Conservation (phyloP, 2,113 vertebrate genomes). For the Phoenicopterus ruber region DNA sequence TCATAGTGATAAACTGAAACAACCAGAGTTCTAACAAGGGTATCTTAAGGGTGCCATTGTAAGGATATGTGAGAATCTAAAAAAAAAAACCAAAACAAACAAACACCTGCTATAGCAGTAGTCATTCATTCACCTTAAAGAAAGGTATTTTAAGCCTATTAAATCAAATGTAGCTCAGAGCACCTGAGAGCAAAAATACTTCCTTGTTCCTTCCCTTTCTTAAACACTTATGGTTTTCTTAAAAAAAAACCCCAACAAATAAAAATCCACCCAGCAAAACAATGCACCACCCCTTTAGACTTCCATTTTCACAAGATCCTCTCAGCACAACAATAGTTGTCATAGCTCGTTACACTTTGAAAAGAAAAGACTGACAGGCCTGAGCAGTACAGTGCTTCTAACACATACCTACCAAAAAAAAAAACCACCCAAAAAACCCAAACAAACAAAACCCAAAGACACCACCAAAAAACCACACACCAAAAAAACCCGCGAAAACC, state of each 20-base stretch:
- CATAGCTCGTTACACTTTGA: not conserved
- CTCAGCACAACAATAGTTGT: rapidly evolving
- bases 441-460: not conserved
- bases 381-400: not conserved
- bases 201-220: not conserved
- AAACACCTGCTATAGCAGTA: not conserved
- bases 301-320: not conserved
- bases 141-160: not conserved
- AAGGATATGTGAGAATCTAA: not conserved
- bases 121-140: not conserved
- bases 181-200: not conserved
- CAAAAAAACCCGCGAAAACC: too few species aligned
- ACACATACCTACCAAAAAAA: not conserved
- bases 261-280: not conserved
- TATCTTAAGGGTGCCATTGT: not conserved
- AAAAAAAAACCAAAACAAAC: not conserved
- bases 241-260: not conserved
- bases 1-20: not conserved
- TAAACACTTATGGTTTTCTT: not conserved
- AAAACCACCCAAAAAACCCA: too few species aligned
- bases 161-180: not conserved
- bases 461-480: too few species aligned
- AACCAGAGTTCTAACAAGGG: not conserved
- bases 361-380: not conserved
- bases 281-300: not conserved